Conservation (phyloP, 2,888 invertebrate genomes). For the Clanis bilineata region DNA sequence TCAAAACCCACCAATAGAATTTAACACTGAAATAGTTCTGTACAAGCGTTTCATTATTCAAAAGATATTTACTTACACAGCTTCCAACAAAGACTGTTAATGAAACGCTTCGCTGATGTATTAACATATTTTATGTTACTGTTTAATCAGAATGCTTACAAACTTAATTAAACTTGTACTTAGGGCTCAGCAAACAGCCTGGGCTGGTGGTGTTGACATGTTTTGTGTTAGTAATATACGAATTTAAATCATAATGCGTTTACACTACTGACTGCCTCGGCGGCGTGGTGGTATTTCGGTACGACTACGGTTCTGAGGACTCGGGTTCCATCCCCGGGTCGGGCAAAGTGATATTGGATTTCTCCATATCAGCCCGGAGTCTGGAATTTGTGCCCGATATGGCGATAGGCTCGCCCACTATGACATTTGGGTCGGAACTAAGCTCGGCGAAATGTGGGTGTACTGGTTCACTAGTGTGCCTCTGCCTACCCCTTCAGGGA, state of each 20-base stretch:
- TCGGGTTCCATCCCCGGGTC: no score
- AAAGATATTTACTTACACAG: background rate
- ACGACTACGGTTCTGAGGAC: no score
- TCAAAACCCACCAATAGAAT: background rate
- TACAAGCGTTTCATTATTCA: background rate
- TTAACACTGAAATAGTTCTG: background rate
- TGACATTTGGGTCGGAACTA: no score
- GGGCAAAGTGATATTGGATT: no score
- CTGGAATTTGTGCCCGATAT: no score
- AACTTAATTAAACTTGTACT: conserved; percentile 11
- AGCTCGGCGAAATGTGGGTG: no score
- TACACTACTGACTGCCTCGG: no score
- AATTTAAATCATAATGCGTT: background rate
- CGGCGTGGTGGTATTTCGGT: no score
- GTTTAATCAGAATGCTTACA: conserved; percentile 8
- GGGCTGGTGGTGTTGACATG: background rate
- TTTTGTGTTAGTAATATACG: background rate
- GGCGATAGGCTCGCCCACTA: no score
- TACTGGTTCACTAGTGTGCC: no score
- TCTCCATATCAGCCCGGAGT: no score
- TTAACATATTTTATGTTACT: conserved; percentile 8
- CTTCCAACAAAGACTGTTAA: background rate
- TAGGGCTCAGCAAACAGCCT: background rate
- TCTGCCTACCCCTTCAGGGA: no score
- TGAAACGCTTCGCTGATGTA: conserved; percentile 3